Evolutionary conservation across 2,888 invertebrate genomes (phyloP).

Genomic region (Odontomyia ornata): DNA sequence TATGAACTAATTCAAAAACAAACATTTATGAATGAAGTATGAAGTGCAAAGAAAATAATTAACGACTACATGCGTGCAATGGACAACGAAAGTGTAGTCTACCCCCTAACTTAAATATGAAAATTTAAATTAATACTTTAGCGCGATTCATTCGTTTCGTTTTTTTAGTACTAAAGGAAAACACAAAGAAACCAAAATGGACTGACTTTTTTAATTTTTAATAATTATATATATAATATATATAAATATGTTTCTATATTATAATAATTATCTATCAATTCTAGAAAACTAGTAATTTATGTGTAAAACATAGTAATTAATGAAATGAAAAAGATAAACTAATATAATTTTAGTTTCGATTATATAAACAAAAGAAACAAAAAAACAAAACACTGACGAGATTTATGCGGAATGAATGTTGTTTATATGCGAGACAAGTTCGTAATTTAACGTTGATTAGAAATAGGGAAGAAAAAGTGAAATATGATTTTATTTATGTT

Average conservation of each 20-base stretch:
- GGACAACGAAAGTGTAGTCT: background rate
- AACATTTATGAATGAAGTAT: background rate
- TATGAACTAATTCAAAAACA: background rate
- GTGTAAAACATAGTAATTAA: constrained; percentile 23
- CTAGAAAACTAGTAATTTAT: constrained; percentile 27
- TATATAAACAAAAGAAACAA: constrained; percentile 6
- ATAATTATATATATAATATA: constrained; percentile 28
- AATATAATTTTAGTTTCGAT: constrained; percentile 23
- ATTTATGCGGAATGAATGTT: constrained; percentile 32
- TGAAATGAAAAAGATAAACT: constrained; percentile 29
- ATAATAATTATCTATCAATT: constrained; percentile 29
- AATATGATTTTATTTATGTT: background rate
- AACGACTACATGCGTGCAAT: background rate
- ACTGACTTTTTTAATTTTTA: constrained; percentile 43
- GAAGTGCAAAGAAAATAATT: background rate
- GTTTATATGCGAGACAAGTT: constrained; percentile 5
- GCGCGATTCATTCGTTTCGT: constrained; percentile 23
- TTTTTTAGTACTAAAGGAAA: constrained; percentile 5
- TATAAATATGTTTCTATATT: constrained; percentile 28
- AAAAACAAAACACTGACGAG: constrained; percentile 3
- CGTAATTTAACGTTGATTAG: background rate
- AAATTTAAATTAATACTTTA: background rate
- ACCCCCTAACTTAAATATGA: constrained; percentile 1
- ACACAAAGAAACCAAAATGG: constrained; percentile 38
- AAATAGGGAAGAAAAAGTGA: too few relatives aligned